Conservation (phyloP, 2,797 vertebrate genomes). For the Chaetophractus vellerosus region DNA sequence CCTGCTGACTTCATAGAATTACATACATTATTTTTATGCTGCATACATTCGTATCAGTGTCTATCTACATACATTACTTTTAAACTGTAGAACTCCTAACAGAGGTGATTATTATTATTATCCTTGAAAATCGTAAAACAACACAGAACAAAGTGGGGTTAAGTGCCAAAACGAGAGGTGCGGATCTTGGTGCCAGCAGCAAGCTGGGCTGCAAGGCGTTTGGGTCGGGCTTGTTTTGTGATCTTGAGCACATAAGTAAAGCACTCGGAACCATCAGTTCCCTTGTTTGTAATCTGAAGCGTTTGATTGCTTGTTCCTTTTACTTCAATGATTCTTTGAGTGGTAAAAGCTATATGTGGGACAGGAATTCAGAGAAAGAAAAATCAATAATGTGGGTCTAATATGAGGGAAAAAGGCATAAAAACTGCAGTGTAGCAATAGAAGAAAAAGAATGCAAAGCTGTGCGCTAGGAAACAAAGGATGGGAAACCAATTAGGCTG, state of each 20-base stretch:
- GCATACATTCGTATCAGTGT: neutral
- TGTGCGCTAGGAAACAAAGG: neutral
- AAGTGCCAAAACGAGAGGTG: fast-evolving
- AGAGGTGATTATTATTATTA: neutral
- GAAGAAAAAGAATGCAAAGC: neutral
- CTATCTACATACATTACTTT: neutral
- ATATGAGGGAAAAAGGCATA: neutral
- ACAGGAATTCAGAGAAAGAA: neutral
- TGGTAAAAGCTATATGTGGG: neutral
- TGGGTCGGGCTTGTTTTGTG: neutral
- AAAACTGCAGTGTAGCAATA: neutral
- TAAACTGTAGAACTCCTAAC: neutral
- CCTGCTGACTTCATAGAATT: neutral
- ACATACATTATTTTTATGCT: fast-evolving
- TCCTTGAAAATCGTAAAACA: neutral
- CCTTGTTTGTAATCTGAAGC: neutral
- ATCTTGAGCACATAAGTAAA: neutral
- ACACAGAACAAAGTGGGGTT: neutral
- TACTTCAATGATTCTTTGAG: neutral
- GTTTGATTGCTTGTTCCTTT: neutral
- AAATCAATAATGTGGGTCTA: conserved; percentile 26
- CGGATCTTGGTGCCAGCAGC: neutral
- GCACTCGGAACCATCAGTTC: fast-evolving
- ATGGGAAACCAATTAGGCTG: neutral
- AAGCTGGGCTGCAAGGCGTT: neutral